Evolutionary conservation across 2,113 vertebrate genomes (phyloP), one percentile per base, ranked within the genome.

Genomic region (Heterochromis multidens): DNA sequence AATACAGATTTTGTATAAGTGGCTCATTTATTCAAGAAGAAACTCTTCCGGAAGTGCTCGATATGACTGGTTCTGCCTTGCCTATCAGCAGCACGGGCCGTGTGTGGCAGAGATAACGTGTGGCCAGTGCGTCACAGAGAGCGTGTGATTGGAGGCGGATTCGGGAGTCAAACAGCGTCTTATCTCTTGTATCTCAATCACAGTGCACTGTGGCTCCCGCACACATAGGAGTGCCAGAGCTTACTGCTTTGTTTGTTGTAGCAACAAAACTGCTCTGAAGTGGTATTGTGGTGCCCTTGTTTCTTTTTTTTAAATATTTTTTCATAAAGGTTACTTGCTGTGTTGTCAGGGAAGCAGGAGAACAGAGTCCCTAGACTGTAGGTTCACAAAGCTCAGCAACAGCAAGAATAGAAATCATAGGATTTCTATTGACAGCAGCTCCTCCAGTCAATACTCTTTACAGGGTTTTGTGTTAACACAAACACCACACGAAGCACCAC

Each of bases 171-270:
- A 93, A 92, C 84, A 25, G 81, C 4, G 11, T 84, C 92, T 93
- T 93, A 95, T 94, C 92, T 91, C 89, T 19, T 76, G 81, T 89
- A 81, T 89, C 92, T 93, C 93, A 94, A 87, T 92, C 88, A 84
- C 63, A 61, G 84, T 81, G 86, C 83, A 49, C 62, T 25, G 79
- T 77, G 87, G 83, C 80, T 88, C 79, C 77, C 1, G 27, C 17
- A 31, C 82, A 80, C 88, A 85, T 60, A 3, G 11, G 46, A 80
- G 72, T 78, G 40, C 81, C 83, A 17, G 49, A 85, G 87, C 89
- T 62, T 77, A 19, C 78, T 54, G 21, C 79, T 43, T 72, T 92
- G 92, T 94, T 94, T 94, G 93, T 91, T 92, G 87, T 93, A 81
- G 90, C 89, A 91, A 88, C 92, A 85, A 63, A 79, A 70, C 61